Evolutionary conservation across 2,888 invertebrate genomes (phyloP).

Genomic region (Drosophila nigricruria): DNA sequence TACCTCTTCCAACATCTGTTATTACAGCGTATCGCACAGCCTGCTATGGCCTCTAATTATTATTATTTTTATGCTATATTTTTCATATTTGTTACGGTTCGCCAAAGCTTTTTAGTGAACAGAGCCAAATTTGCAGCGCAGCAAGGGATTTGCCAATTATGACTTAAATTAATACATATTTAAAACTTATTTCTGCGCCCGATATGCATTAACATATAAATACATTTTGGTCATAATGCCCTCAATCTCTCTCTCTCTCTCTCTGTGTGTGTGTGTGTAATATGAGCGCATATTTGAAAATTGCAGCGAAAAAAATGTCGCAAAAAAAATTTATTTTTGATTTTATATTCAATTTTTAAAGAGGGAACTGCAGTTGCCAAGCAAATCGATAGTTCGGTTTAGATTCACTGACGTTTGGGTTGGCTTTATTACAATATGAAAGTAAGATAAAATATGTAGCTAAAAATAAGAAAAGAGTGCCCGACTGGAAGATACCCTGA

Average conservation of each 20-base stretch:
- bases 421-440: no score
- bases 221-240: background rate
- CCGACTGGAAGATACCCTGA: no score
- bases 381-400: background rate
- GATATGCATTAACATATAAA: slow-evolving; percentile 9
- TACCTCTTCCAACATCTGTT: background rate
- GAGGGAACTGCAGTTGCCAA: background rate
- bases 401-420: no score
- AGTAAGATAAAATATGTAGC: no score
- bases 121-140: slow-evolving; percentile 21
- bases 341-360: background rate
- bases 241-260: background rate
- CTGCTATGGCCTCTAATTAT: background rate
- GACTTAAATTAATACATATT: slow-evolving; percentile 65
- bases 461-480: no score
- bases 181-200: slow-evolving; percentile 13
- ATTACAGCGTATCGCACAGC: background rate
- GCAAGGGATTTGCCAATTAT: slow-evolving; percentile 64
- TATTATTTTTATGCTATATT: slow-evolving; percentile 6
- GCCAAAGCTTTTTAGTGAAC: slow-evolving; percentile 27
- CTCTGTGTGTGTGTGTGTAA: no score
- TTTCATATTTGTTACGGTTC: slow-evolving; percentile 21
- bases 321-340: background rate
- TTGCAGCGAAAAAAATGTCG: background rate
- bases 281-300: background rate